These are phyloP conservation scores for Globodera rostochiensis DNA, from an alignment of 1,140 invertebrate genomes.

Conservation along the genomic window DNA sequence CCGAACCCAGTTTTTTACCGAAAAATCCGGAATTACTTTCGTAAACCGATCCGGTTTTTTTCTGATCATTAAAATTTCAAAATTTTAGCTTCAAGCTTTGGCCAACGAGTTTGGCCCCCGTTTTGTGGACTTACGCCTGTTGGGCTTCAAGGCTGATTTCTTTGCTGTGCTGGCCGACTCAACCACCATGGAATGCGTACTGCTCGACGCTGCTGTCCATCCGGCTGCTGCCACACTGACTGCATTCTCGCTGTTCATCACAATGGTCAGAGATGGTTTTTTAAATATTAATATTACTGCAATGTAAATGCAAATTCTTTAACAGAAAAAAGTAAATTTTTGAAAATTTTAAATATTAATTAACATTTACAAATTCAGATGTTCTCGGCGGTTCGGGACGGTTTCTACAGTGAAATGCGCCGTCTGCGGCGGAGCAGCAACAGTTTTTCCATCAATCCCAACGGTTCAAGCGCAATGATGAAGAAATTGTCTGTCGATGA, in stretches of 20 bases:
- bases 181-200: slow-evolving; percentile 58
- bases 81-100: slow-evolving; percentile 51
- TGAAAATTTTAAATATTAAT: slow-evolving; percentile 30
- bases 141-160: slow-evolving; percentile 63
- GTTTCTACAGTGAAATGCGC: slow-evolving; percentile 62
- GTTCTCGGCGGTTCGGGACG: slow-evolving; percentile 61
- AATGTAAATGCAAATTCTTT: no score
- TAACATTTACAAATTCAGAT: slow-evolving; percentile 45
- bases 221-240: slow-evolving; percentile 55
- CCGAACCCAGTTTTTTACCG: no score
- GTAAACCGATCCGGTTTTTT: no score
- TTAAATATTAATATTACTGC: no score
- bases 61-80: neutral
- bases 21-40: no score
- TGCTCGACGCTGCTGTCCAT: slow-evolving; percentile 61
- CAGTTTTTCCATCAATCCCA: slow-evolving; percentile 57
- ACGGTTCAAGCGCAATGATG: slow-evolving; percentile 12
- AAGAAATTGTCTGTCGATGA: slow-evolving; percentile 28
- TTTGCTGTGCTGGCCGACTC: slow-evolving; percentile 59
- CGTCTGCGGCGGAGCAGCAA: slow-evolving; percentile 50
- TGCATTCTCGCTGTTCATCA: slow-evolving; percentile 64
- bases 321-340: no score
- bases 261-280: slow-evolving; percentile 41
- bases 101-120: slow-evolving; percentile 55
- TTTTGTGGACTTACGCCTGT: slow-evolving; percentile 43